These are phyloP conservation scores for Anabacerthia variegaticeps DNA, from an alignment of 2,797 vertebrate species.

Conservation along the genomic window DNA sequence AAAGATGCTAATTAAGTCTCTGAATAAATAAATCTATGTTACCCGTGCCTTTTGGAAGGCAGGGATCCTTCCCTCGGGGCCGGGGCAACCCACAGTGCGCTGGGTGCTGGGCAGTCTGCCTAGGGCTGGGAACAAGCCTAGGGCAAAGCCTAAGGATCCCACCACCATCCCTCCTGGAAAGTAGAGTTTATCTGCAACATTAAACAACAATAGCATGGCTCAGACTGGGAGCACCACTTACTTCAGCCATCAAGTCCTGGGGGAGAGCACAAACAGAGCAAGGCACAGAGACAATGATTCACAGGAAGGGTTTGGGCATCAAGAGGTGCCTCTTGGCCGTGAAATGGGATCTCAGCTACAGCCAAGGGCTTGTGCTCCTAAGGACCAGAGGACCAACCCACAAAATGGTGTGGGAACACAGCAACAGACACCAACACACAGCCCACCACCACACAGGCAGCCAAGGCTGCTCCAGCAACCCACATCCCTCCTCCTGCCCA, in stretches of 20 bases:
- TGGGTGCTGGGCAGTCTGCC: neutral
- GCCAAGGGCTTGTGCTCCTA: neutral
- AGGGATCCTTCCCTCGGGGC: neutral
- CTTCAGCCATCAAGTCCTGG: neutral
- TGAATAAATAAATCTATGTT: slow-evolving; percentile 71
- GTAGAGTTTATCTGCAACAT: neutral
- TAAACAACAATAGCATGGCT: neutral
- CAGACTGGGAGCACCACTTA: neutral
- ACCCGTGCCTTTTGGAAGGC: slow-evolving; percentile 1
- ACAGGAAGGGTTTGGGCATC: neutral
- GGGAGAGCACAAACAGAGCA: neutral
- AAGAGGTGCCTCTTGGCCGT: rapidly evolving
- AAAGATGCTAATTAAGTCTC: slow-evolving; percentile 77
- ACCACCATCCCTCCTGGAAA: neutral
- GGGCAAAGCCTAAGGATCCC: neutral
- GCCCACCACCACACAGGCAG: neutral
- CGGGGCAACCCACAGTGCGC: neutral
- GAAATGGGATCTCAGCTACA: neutral
- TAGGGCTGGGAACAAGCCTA: neutral
- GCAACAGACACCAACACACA: neutral
- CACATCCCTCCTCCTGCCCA: neutral
- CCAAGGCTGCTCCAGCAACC: neutral
- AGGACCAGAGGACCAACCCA: neutral
- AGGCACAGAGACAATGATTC: neutral
- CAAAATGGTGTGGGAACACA: rapidly evolving